Conservation (phyloP, 2,113 vertebrate species). For the Ifrita kowaldi region DNA sequence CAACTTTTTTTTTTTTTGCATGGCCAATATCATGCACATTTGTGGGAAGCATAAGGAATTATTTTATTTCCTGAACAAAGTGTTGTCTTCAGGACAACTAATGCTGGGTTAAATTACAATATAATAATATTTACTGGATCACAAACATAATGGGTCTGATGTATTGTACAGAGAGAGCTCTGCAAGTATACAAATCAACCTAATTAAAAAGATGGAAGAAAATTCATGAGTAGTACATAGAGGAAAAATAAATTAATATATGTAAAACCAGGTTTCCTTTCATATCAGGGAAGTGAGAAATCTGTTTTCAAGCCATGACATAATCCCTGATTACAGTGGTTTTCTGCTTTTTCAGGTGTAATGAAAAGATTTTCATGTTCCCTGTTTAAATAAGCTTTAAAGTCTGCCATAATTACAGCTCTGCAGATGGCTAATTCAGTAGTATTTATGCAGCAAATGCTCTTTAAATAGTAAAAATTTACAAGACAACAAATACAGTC, state of each 20-base stretch:
- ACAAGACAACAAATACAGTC: conserved; percentile 26
- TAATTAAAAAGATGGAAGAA: background rate
- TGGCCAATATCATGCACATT: background rate
- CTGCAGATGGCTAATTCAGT: conserved; percentile 39
- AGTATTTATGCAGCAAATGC: conserved; percentile 24
- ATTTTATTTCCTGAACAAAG: background rate
- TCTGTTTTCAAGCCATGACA: background rate
- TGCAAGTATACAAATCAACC: background rate
- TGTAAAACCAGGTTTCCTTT: background rate
- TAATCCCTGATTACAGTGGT: conserved; percentile 5
- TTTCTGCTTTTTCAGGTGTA: conserved; percentile 48
- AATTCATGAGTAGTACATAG: background rate
- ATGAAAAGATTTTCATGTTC: conserved; percentile 29
- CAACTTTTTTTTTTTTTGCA: background rate
- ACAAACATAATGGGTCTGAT: background rate
- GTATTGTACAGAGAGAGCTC: background rate
- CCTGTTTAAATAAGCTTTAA: conserved; percentile 41
- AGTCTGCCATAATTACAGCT: conserved; percentile 35
- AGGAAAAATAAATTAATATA: background rate
- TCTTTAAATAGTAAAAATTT: conserved; percentile 41
- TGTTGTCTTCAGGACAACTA: background rate
- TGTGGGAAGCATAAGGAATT: background rate
- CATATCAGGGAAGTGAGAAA: background rate
- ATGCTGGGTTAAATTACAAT: background rate
- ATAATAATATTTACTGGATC: background rate